Base-by-base conservation (phyloP, 1,140 invertebrate genomes). In the Drosophila malerkotliana region DNA sequence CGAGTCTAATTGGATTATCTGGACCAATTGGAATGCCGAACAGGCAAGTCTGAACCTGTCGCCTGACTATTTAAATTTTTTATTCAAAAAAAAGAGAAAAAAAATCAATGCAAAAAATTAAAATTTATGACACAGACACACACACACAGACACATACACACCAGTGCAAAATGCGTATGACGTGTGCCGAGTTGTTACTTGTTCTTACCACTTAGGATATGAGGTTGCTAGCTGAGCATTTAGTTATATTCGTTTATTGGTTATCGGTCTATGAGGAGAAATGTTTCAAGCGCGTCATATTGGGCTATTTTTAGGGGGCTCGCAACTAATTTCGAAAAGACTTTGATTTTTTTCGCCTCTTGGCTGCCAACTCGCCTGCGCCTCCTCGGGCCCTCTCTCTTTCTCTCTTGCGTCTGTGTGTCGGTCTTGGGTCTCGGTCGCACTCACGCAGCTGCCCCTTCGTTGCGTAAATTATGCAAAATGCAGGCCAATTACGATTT, bases 231-330 rank as follows among this genome's bases (percentile, higher is more conserved):
- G 56, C 30, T 44, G 15, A 45, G 58, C 49, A 63, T 49, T 51
- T 69, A 21, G 44, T 48, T 73, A 55, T 61, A 48, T 85, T 87
- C 7, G 15, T 26, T 61, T 28, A 44, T 67, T 45, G 28, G 41
- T 52, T 26, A 41, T 64, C 34, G 47, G 21, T 64, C 49, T 67
- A 64, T 67, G 63, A 34, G 21, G 18, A 88, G 45, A 82, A 90
- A 79, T 90, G 87, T 90, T 90, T 90, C 87, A 90, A 90, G 41
- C 87, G 87, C 72, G 88, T 84, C 87, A 90, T 87, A 68, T 82
- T 87, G 61, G 21, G 44, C 71, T 88, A 82, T 88, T 88, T 88
- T 60, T 88, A 72, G 75, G 56, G 47, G 37, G 44, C 63, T 67
- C 71, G 74, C 39, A 58, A 74, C 44, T 54, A 64, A 60, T 77